phyloP scores from a whole-genome alignment of 2,888 invertebrate species.

The Monopis laevigella region DNA sequence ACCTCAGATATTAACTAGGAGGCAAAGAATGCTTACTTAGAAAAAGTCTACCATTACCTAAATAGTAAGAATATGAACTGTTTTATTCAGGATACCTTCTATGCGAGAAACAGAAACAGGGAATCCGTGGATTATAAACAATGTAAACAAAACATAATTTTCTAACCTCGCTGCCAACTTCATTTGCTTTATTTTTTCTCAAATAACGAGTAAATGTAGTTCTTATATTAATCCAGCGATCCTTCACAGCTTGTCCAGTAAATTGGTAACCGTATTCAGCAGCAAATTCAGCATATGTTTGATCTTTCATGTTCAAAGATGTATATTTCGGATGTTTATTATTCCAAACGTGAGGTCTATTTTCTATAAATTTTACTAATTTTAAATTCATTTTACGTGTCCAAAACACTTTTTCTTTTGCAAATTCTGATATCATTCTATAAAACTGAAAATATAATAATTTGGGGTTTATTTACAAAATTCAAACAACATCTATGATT shows the following conservation, averaged over 20 bases:
- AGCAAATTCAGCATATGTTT: constrained; percentile 50
- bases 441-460: no score
- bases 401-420: constrained; percentile 57
- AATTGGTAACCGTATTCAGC: constrained; percentile 45
- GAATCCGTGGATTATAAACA: no score
- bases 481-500: no score
- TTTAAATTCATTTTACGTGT: constrained; percentile 53
- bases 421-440: constrained; percentile 45
- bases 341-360: constrained; percentile 50
- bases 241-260: constrained; percentile 52
- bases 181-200: constrained; percentile 39
- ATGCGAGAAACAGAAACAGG: no score
- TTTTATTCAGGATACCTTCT: no score
- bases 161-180: no score
- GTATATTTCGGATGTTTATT: constrained; percentile 52
- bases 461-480: neutral
- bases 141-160: no score
- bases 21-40: no score
- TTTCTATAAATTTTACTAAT: constrained; percentile 48
- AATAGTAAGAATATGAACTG: no score
- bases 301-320: constrained; percentile 38
- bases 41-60: no score
- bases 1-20: no score
- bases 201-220: constrained; percentile 52
- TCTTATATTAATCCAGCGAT: constrained; percentile 57